phyloP scores from a whole-genome alignment of 2,888 invertebrate species.

The Euspilapteryx auroguttella region DNA sequence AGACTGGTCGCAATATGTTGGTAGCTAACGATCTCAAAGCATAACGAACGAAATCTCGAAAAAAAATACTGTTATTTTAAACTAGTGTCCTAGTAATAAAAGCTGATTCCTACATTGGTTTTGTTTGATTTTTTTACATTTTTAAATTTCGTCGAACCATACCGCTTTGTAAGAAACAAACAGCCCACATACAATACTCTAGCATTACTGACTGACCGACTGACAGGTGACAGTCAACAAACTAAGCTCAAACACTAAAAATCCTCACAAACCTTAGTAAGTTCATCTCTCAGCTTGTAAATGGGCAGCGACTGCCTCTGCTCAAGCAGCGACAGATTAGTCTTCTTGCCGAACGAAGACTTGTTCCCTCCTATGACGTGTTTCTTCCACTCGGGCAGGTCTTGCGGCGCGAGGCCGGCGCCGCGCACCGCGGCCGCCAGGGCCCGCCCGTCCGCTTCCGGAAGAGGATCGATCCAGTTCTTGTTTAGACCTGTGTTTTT shows the following conservation, averaged over 20 bases:
- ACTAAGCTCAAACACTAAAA: background rate
- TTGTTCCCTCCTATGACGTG: slow-evolving; percentile 97
- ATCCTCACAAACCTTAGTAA: slow-evolving; percentile 73
- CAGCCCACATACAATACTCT: too few species aligned
- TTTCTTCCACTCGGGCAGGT: slow-evolving; percentile 99
- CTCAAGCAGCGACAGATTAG: slow-evolving; percentile 90
- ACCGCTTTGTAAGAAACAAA: too few species aligned
- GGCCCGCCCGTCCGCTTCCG: slow-evolving; percentile 75
- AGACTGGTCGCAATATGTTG: too few species aligned
- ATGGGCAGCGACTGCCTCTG: slow-evolving; percentile 96
- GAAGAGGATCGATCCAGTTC: slow-evolving; percentile 96
- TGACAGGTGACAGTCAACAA: slow-evolving; percentile 1
- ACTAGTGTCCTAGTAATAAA: too few species aligned
- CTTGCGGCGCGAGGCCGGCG: slow-evolving; percentile 81
- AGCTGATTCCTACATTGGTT: too few species aligned
- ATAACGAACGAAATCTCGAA: too few species aligned
- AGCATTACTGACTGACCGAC: slow-evolving; percentile 1
- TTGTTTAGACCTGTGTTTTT: too few species aligned
- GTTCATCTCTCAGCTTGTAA: slow-evolving; percentile 90
- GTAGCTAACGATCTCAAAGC: too few species aligned
- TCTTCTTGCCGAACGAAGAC: slow-evolving; percentile 97
- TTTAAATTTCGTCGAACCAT: too few species aligned
- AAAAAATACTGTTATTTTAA: too few species aligned
- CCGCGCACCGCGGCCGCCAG: slow-evolving; percentile 81
- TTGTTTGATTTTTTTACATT: too few species aligned